Conservation (phyloP, 2,113 vertebrate genomes). For the Rana temporaria region DNA sequence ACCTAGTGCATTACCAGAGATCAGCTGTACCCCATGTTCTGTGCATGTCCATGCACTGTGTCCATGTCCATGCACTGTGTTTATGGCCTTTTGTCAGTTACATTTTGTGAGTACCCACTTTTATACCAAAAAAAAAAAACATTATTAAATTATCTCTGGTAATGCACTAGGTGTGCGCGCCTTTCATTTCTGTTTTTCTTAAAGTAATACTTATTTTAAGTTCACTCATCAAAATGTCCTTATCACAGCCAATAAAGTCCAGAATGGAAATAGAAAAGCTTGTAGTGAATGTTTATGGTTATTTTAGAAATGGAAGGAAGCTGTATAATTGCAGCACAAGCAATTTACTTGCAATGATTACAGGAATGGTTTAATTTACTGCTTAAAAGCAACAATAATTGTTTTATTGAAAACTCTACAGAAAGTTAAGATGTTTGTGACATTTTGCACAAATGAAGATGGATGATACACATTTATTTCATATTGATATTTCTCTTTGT, state of each 20-base stretch:
- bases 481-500: constrained; percentile 34
- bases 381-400: constrained; percentile 30
- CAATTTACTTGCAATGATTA: constrained; percentile 54
- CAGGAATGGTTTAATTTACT: constrained; percentile 28
- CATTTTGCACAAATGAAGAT: constrained; percentile 25
- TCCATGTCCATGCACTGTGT: no score
- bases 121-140: no score
- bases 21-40: no score
- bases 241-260: constrained; percentile 49
- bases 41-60: no score
- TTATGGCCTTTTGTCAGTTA: no score
- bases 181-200: no score
- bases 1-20: no score
- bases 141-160: no score
- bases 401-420: constrained; percentile 39
- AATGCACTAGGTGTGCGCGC: no score
- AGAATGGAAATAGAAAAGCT: constrained; percentile 53
- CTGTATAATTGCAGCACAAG: constrained; percentile 54
- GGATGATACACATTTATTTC: constrained; percentile 19
- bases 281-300: constrained; percentile 54
- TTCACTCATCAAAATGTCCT: constrained; percentile 57
- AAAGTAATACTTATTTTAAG: constrained; percentile 55
- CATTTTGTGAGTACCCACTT: no score
- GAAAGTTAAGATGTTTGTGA: constrained; percentile 24
- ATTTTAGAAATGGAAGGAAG: constrained; percentile 46